These are phyloP conservation scores for Halisarca cf. caerulea DNA, from an alignment of 37 sponge, comb jelly and placozoan species.

Conservation along the genomic window DNA sequence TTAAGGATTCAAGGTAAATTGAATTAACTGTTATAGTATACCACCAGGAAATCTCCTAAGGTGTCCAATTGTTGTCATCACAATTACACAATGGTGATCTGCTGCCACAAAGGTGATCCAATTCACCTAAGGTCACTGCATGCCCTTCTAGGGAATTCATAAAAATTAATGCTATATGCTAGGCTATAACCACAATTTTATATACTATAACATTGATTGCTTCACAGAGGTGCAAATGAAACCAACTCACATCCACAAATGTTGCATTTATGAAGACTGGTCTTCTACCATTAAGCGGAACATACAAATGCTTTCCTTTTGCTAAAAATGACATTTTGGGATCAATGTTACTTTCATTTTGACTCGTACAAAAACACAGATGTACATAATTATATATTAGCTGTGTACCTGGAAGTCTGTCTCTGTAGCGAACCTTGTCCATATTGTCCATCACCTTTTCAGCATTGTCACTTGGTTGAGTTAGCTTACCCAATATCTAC, in stretches of 20 bases:
- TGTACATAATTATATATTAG: neutral
- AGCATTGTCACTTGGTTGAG: neutral
- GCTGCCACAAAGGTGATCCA: too few species aligned
- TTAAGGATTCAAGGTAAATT: too few species aligned
- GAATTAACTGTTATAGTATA: too few species aligned
- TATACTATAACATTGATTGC: too few species aligned
- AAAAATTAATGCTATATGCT: too few species aligned
- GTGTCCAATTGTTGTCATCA: too few species aligned
- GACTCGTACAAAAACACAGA: neutral
- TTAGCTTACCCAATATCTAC: neutral
- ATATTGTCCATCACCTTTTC: neutral
- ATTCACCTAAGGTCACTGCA: too few species aligned
- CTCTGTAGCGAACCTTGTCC: slow-evolving; percentile 17
- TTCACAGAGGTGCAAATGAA: too few species aligned
- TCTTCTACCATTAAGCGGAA: neutral
- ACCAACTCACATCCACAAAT: slow-evolving; percentile 32
- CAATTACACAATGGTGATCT: too few species aligned
- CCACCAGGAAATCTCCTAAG: too few species aligned
- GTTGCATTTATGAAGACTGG: slow-evolving; percentile 38
- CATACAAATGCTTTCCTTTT: slow-evolving; percentile 11
- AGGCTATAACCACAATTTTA: too few species aligned
- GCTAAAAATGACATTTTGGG: neutral
- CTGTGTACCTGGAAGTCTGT: slow-evolving; percentile 40
- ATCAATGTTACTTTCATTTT: neutral
- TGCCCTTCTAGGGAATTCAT: too few species aligned